These are phyloP conservation scores for Chloebia gouldiae DNA, from an alignment of 2,113 vertebrate species.

Conservation along the genomic window DNA sequence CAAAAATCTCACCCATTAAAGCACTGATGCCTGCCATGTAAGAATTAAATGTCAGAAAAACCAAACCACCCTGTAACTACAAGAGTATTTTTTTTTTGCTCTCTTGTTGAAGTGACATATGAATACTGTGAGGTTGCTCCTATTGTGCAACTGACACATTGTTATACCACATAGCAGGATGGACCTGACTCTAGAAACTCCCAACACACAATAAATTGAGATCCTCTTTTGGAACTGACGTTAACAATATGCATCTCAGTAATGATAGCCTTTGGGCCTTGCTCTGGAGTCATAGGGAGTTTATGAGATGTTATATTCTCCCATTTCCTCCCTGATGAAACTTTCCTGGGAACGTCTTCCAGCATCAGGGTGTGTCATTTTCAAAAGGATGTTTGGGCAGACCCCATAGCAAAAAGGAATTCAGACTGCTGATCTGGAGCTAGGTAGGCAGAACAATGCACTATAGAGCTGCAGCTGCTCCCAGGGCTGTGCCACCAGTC, in stretches of 20 bases:
- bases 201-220: constrained; percentile 42
- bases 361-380: constrained; percentile 1
- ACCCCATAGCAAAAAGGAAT: background rate
- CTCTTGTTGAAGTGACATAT: constrained; percentile 20
- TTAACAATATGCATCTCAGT: constrained; percentile 6
- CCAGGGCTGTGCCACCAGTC: rapidly evolving
- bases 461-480: background rate
- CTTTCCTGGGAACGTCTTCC: background rate
- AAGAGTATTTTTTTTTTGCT: background rate
- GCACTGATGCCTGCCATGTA: background rate
- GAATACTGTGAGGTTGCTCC: constrained; percentile 30
- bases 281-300: constrained; percentile 48
- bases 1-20: constrained; percentile 19
- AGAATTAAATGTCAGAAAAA: constrained; percentile 32
- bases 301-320: constrained; percentile 38
- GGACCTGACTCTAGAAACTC: constrained; percentile 41
- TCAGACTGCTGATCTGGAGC: background rate
- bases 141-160: constrained; percentile 21
- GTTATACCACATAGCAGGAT: constrained; percentile 49
- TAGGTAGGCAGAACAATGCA: background rate
- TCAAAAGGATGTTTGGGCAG: constrained; percentile 3
- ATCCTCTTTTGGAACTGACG: constrained; percentile 49
- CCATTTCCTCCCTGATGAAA: constrained; percentile 40
- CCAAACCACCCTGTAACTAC: background rate
- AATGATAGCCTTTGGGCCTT: constrained; percentile 53